Evolutionary conservation across 2,113 vertebrate species (phyloP).

Genomic region (Corynorhinus townsendii): DNA sequence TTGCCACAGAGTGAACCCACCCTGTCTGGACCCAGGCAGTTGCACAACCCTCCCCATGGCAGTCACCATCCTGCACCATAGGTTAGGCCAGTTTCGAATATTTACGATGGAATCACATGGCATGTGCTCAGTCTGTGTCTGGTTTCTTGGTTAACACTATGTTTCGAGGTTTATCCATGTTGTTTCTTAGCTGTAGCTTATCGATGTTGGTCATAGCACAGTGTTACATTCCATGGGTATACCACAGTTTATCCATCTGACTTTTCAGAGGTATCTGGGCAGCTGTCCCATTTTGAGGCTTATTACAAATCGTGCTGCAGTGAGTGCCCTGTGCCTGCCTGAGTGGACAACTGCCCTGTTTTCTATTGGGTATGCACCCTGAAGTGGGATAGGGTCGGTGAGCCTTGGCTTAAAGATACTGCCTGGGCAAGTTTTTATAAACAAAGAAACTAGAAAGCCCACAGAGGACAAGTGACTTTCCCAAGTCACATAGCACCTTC

Average conservation of each 20-base stretch:
- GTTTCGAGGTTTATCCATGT: background rate
- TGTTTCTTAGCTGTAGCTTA: background rate
- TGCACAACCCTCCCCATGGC: background rate
- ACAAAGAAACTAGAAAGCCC: background rate
- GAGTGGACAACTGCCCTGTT: background rate
- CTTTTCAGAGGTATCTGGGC: background rate
- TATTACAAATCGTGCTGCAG: accelerated
- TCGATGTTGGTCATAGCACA: accelerated
- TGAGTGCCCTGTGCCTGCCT: background rate
- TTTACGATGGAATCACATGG: background rate
- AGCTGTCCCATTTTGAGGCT: too few species aligned
- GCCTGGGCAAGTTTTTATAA: background rate
- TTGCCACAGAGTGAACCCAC: background rate
- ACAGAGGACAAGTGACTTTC: background rate
- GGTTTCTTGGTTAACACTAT: background rate
- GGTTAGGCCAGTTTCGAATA: background rate
- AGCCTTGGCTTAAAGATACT: background rate
- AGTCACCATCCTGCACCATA: background rate
- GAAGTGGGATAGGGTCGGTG: background rate
- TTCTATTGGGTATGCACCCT: background rate
- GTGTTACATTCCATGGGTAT: accelerated
- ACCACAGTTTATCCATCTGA: too few species aligned
- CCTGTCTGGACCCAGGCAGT: too few species aligned
- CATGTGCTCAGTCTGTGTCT: background rate
- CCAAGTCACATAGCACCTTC: background rate